Evolutionary conservation across 2,113 vertebrate genomes (phyloP), one percentile per base, ranked within the genome.

Genomic region (Hippoglossus stenolepis): DNA sequence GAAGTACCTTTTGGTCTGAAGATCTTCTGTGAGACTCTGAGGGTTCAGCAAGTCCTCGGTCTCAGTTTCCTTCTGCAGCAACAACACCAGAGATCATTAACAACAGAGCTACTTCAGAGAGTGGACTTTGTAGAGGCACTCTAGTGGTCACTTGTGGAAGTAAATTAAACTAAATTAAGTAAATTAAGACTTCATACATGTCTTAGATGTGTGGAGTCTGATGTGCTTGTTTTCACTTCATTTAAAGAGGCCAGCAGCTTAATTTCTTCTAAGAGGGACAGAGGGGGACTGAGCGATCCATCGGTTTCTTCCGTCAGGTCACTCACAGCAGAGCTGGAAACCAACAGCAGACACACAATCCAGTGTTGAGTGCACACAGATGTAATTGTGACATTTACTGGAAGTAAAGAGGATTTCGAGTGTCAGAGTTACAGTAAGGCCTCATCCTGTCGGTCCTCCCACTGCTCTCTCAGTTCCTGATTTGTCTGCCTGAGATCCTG

Each of bases 201-300:
- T 65, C 2, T 38, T 3, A 38, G 43, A 38, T 83, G 61, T 63
- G 13, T 38, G 8, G 20, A 58, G 51, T 65, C 62, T 8, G 26
- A 45, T 3, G 9, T 45, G 53, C 14, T 3, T 13, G 3, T 24
- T 53, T 76, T 56, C 15, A 64, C 20, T 66, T 73, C 74, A 28
- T 31, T 17, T 26, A 63, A 64, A 17, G 68, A 51, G 15, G 5
- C 65, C 53, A 89, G 66, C 6, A 83, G 75, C 72, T 80, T 80
- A 0, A 93, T 64, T 76, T 93, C 92, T 15, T 91, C 89, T 14
- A 90, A 85, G 1, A 92, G 74, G 40, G 89, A 89, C 58, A 89
- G 24, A 15, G 47, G 58, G 20, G 49, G 31, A 35, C n/a, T 23
- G 5, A 12, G 14, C 0, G 6, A 20, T 38, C 28, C 54, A 24